Evolutionary conservation across 2,888 invertebrate species (phyloP).

Genomic region (Alloplasta piceator): DNA sequence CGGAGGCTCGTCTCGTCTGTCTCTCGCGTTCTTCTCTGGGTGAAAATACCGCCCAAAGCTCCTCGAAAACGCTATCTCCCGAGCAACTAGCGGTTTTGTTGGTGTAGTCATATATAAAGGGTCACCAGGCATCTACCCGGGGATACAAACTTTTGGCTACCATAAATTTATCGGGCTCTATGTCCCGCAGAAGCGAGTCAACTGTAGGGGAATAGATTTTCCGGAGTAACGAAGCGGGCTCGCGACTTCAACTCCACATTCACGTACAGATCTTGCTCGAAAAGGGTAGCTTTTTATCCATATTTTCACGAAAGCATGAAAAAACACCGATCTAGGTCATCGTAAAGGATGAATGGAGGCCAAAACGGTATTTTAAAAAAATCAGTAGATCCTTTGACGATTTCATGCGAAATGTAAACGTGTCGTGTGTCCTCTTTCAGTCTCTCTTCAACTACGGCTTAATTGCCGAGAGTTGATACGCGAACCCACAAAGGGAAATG

Average conservation of each 20-base stretch:
- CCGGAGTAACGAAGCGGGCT: conserved; percentile 46
- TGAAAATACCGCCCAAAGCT: conserved; percentile 20
- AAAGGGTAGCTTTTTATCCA: neutral
- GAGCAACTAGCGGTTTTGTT: neutral
- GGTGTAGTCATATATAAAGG: neutral
- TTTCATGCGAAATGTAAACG: conserved; percentile 29
- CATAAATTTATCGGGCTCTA: conserved; percentile 58
- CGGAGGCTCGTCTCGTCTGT: conserved; percentile 39
- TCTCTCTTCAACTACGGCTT: conserved; percentile 14
- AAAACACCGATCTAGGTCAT: neutral
- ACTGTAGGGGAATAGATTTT: conserved; percentile 13
- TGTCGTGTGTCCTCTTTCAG: conserved; percentile 42
- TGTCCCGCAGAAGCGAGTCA: conserved; percentile 23
- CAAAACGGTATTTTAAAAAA: neutral
- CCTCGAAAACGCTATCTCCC: conserved; percentile 17
- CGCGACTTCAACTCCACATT: conserved; percentile 41
- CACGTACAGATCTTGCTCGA: conserved; percentile 17
- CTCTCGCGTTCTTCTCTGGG: conserved; percentile 35
- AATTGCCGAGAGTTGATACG: conserved; percentile 49
- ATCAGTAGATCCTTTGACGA: conserved; percentile 25
- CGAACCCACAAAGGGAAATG: conserved; percentile 7
- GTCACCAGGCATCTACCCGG: neutral
- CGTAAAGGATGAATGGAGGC: neutral
- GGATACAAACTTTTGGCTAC: conserved; percentile 62
- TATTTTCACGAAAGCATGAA: neutral